Percentiles rank a stretch among this genome's conserved stretches.
These are phyloP conservation scores for Sander lucioperca DNA, from an alignment of 2,113 vertebrate genomes.

Conservation along the genomic window DNA sequence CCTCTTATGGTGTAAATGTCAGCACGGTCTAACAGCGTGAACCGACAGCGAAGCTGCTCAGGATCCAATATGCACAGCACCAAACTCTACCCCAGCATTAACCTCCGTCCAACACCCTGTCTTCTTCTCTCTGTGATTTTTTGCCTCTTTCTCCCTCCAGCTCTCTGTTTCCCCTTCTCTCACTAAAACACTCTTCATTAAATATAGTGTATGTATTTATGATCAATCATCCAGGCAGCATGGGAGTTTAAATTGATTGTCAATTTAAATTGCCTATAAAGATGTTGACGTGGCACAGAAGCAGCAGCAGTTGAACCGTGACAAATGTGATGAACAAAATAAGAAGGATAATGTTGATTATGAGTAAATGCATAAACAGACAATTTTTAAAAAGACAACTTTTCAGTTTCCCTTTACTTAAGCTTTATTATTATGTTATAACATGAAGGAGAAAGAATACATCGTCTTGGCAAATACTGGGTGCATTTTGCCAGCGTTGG, in stretches of 20 bases:
- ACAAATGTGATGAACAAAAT: background rate
- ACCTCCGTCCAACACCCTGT: background rate
- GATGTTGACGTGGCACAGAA: conserved; percentile 22
- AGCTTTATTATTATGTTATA: background rate
- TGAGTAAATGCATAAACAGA: conserved; percentile 2
- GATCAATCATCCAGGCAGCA: conserved; percentile 41
- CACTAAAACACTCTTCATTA: conserved; percentile 44
- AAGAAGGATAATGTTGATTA: conserved; percentile 21
- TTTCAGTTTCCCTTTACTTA: background rate
- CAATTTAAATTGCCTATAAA: conserved; percentile 52
- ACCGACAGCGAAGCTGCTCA: background rate
- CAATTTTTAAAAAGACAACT: background rate
- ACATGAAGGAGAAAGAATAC: background rate
- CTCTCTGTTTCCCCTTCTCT: background rate
- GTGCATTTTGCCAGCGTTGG: no score
- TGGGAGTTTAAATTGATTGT: conserved; percentile 50
- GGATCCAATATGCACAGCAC: background rate
- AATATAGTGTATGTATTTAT: conserved; percentile 52
- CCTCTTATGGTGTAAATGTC: background rate
- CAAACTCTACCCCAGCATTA: background rate
- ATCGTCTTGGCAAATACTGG: background rate
- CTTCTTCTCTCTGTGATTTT: background rate
- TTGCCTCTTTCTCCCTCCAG: background rate
- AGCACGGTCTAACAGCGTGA: background rate
- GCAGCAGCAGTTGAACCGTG: conserved; percentile 12